Base-by-base conservation (phyloP, 2,113 vertebrate genomes). In the Albula goreensis region DNA sequence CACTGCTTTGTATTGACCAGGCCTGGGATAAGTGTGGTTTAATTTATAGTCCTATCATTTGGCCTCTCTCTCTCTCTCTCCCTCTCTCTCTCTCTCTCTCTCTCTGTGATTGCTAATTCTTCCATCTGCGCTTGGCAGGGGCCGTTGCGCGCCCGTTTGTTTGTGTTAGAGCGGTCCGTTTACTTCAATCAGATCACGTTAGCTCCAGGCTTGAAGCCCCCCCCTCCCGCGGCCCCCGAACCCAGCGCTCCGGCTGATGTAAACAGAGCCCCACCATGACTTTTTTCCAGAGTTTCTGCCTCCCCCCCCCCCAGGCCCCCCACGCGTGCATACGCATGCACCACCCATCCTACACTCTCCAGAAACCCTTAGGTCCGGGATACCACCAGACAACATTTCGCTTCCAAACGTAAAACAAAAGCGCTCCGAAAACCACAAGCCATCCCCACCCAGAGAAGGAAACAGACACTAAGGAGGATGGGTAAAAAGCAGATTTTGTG, bases 111-210 rank as follows among this genome's bases (percentile, higher is more conserved):
- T 91, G 86, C 89, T 87, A 81, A 87, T 80, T 63, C 81, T 86
- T 63, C 82, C 86, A 84, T 87, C 79, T 52, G 86, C 15, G 22
- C 81, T 82, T 88, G 84, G 86, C 81, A 85, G 49, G 70, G 52
- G 48, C 86, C 60, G 15, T 66, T 82, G 57, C 12, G 22, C 83
- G 78, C 15, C 57, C 53, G 80, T 85, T 88, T 89, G 90, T 90
- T 91, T 90, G 89, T 88, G 85, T 90, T 88, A 91, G 81, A 81
- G 57, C 80, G 60, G 57, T 86, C 83, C 83, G 85, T 90, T 91
- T 90, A 86, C 87, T 91, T 91, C 90, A 91, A 90, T 89, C 90
- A 90, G 83, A 89, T 78, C 80, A 2, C 49, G 51, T 87, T 83
- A 77, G 82, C 86, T 82, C 53, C 52, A 19, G 50, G n/a, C 48